phyloP scores from a whole-genome alignment of 2,113 vertebrate genomes.

The Festucalex cinctus region DNA sequence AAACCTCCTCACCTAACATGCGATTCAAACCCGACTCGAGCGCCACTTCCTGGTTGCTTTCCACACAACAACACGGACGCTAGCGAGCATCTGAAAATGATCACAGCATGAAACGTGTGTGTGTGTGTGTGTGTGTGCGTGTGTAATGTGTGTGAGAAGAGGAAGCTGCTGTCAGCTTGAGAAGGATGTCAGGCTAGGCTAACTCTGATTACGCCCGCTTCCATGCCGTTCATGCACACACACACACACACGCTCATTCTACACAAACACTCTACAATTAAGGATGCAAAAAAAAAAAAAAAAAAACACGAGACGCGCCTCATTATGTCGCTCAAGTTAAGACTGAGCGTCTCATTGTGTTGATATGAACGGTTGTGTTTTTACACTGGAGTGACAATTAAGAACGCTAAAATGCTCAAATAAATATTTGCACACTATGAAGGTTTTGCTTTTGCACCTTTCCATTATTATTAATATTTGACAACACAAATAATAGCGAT shows the following conservation, averaged over 20 bases:
- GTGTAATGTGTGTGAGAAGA: slow-evolving; percentile 82
- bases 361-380: neutral
- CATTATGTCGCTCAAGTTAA: no score
- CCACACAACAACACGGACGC: neutral
- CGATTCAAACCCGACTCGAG: neutral
- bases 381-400: neutral
- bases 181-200: slow-evolving; percentile 90
- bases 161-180: slow-evolving; percentile 94
- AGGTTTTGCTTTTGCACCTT: neutral
- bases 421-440: neutral
- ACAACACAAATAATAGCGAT: neutral
- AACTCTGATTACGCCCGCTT: slow-evolving; percentile 93
- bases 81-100: slow-evolving; percentile 92
- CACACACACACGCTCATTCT: slow-evolving; percentile 46
- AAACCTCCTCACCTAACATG: neutral
- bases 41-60: neutral
- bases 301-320: no score
- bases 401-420: neutral
- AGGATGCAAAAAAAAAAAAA: neutral
- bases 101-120: slow-evolving; percentile 81
- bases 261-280: slow-evolving; percentile 58
- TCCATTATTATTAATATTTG: no score
- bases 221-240: slow-evolving; percentile 87
- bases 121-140: slow-evolving; percentile 24
- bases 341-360: neutral